Evolutionary conservation across 2,113 vertebrate genomes (phyloP).

Genomic region (Amblyopsis rosae): DNA sequence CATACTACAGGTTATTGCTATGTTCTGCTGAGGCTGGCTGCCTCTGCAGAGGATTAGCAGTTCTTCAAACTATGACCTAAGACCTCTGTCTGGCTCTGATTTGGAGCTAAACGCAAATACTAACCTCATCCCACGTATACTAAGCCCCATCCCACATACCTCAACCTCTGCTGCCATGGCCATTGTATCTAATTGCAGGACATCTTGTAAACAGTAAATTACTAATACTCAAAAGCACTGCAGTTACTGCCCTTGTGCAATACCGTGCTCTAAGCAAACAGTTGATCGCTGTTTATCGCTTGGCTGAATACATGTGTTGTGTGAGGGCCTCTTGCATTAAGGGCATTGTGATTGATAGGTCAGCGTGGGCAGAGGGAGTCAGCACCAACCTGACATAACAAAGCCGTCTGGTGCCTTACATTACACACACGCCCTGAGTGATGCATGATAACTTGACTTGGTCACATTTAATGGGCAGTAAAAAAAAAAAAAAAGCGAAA

Average conservation of each 20-base stretch:
- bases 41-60: conserved; percentile 6
- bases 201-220: conserved; percentile 23
- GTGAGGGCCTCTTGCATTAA: conserved; percentile 26
- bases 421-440: conserved; percentile 3
- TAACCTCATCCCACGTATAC: conserved; percentile 14
- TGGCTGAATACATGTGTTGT: conserved; percentile 35
- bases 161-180: not conserved
- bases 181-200: conserved; percentile 29
- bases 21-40: not conserved
- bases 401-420: conserved; percentile 56
- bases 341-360: conserved; percentile 28
- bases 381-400: conserved; percentile 29
- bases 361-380: conserved; percentile 17
- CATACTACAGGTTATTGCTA: not conserved
- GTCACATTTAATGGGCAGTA: conserved; percentile 30
- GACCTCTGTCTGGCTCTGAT: conserved; percentile 12
- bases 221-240: conserved; percentile 22
- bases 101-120: conserved; percentile 14
- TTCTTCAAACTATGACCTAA: not conserved
- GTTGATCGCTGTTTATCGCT: conserved; percentile 53
- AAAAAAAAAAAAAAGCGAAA: conserved; percentile 9
- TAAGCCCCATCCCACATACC: conserved; percentile 8
- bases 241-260: conserved; percentile 26
- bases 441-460: conserved; percentile 16
- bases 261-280: not conserved